Evolutionary conservation across 2,797 vertebrate genomes (phyloP).

Genomic region (Sebastes paucispinis): DNA sequence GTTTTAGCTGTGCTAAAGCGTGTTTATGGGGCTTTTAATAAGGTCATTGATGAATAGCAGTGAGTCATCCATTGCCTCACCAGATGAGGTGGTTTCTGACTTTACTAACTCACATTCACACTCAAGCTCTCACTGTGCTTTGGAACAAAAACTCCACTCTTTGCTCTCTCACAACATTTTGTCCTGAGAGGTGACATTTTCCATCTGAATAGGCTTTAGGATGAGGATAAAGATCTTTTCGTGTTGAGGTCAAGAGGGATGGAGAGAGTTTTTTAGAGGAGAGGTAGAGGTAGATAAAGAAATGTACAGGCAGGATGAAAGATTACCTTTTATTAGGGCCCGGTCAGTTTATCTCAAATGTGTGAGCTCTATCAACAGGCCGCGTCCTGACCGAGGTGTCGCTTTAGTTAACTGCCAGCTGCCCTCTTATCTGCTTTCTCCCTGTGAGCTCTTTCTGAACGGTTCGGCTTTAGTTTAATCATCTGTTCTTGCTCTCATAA

Average conservation of each 20-base stretch:
- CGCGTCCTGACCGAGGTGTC: background rate
- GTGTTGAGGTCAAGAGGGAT: background rate
- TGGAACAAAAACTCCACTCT: background rate
- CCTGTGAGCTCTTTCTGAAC: background rate
- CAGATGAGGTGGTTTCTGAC: background rate
- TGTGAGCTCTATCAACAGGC: background rate
- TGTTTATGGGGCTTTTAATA: background rate
- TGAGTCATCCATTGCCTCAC: background rate
- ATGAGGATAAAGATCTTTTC: background rate
- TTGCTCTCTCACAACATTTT: background rate
- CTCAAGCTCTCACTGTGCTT: background rate
- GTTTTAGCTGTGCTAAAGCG: background rate
- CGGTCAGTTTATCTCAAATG: background rate
- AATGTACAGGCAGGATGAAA: background rate
- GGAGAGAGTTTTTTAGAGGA: background rate
- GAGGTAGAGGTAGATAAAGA: background rate
- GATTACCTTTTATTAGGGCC: background rate
- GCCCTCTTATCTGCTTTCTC: background rate
- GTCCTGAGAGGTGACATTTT: background rate
- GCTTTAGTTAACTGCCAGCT: background rate
- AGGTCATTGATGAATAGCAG: background rate
- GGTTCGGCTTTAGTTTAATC: background rate
- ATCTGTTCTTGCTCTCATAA: background rate
- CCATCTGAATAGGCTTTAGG: background rate
- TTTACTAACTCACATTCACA: background rate